Conservation (phyloP, 2,797 vertebrate species). For the Anomalospiza imberbis region DNA sequence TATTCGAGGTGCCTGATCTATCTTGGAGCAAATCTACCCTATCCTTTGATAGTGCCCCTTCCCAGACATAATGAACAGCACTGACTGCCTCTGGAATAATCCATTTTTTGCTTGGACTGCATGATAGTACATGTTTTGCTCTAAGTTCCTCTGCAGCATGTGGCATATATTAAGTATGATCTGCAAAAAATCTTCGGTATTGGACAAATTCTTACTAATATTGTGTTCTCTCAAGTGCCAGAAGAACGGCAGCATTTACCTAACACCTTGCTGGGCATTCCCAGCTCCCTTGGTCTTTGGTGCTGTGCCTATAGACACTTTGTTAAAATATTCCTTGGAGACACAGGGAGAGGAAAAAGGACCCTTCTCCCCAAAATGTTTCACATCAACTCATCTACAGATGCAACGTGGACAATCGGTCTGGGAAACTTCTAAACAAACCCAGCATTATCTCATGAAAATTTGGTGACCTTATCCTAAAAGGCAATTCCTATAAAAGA, state of each 20-base stretch:
- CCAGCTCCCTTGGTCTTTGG: neutral
- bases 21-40: neutral
- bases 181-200: neutral
- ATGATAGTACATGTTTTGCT: neutral
- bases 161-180: slow-evolving; percentile 13
- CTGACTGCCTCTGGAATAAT: neutral
- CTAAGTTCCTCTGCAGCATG: neutral
- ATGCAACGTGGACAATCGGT: accelerated
- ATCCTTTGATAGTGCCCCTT: neutral
- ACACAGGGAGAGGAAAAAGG: neutral
- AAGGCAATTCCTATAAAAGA: neutral
- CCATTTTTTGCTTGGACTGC: neutral
- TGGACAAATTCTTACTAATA: slow-evolving; percentile 10
- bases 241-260: neutral
- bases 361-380: neutral
- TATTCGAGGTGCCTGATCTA: neutral
- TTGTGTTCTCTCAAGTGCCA: neutral
- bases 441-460: neutral
- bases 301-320: neutral
- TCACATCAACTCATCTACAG: neutral
- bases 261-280: neutral
- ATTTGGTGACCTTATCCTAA: neutral
- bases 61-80: neutral
- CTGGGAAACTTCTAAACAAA: neutral
- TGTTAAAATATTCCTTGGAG: neutral